Conservation (phyloP, 2,888 invertebrate genomes). For the Stenolophus ochropezus region DNA sequence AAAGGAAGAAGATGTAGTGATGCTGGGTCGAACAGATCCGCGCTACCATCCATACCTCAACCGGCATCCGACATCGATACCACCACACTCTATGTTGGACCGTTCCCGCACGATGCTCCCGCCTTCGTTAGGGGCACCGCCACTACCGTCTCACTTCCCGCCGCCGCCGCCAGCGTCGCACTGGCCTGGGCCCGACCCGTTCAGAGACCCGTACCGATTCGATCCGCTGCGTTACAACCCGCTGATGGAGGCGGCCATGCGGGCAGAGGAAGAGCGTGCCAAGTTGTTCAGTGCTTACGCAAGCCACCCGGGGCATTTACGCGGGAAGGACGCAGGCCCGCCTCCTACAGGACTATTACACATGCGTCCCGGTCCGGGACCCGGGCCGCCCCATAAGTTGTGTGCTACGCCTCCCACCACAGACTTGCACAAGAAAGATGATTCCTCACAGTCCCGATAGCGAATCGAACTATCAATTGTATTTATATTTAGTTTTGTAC, state of each 20-base stretch:
- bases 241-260: slow-evolving; percentile 85
- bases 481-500: slow-evolving; percentile 48
- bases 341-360: slow-evolving; percentile 72
- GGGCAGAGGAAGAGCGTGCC: slow-evolving; percentile 86
- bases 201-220: slow-evolving; percentile 80
- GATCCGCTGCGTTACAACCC: slow-evolving; percentile 87
- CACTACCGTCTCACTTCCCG: slow-evolving; percentile 71
- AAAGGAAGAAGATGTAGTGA: slow-evolving; percentile 74
- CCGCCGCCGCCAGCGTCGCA: slow-evolving; percentile 74
- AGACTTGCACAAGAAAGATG: slow-evolving; percentile 77
- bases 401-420: slow-evolving; percentile 63
- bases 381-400: slow-evolving; percentile 72
- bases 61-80: slow-evolving; percentile 75
- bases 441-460: slow-evolving; percentile 76
- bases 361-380: slow-evolving; percentile 75
- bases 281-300: slow-evolving; percentile 85
- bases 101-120: slow-evolving; percentile 75
- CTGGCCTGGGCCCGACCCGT: slow-evolving; percentile 78
- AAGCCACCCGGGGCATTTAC: slow-evolving; percentile 76
- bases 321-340: slow-evolving; percentile 74
- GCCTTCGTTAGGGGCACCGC: slow-evolving; percentile 73
- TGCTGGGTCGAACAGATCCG: slow-evolving; percentile 74
- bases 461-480: slow-evolving; percentile 63
- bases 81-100: slow-evolving; percentile 74
- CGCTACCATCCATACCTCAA: slow-evolving; percentile 75